Base-by-base conservation (phyloP, 2,797 vertebrate species). In the Thalassophryne amazonica region DNA sequence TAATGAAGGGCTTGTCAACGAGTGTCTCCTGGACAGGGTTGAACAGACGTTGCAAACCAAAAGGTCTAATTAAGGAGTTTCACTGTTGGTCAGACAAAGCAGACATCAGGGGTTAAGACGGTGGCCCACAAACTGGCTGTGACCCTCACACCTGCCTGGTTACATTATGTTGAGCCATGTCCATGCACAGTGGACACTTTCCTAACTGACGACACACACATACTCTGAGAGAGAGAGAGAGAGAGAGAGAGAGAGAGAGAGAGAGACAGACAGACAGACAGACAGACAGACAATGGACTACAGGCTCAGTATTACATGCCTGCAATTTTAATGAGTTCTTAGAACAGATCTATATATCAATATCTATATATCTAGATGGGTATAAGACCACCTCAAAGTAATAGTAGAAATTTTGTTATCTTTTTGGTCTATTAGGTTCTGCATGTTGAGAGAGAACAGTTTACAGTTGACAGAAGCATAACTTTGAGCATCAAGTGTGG, bases 101-200 rank as follows among this genome's bases (percentile, higher is more conserved):
- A 72, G 74, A 81, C 80, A 71, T 76, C 68, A 49, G 75, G 76
- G 86, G 84, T 89, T 76, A 78, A 76, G 59, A 71, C 38, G 18
- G 64, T 57, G 72, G 72, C 81, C 75, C 63, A 61, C 78, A 86
- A 86, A 86, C 87, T 83, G 77, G 59, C 59, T 30, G 65, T 86
- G 82, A 89, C 84, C 84, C 81, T 78, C 78, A 85, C 78, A 88
- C 84, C 83, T 86, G 85, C 73, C 85, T 78, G 73, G 48, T 73
- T 66, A 40, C 78, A 89, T 88, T 86, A 89, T 17, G 37, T 57
- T 31, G 35, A 51, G 59, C 50, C 61, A 41, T 67, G 60, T 78
- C 69, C 24, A 47, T 11, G 7, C 47, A 40, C 48, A 50, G 45
- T 43, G 16, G 45, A 68, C 64, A 61, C 31, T 9, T 48, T 56